These are phyloP conservation scores for Drosophila pallidifrons DNA, from an alignment of 1,140 invertebrate species.

Conservation along the genomic window DNA sequence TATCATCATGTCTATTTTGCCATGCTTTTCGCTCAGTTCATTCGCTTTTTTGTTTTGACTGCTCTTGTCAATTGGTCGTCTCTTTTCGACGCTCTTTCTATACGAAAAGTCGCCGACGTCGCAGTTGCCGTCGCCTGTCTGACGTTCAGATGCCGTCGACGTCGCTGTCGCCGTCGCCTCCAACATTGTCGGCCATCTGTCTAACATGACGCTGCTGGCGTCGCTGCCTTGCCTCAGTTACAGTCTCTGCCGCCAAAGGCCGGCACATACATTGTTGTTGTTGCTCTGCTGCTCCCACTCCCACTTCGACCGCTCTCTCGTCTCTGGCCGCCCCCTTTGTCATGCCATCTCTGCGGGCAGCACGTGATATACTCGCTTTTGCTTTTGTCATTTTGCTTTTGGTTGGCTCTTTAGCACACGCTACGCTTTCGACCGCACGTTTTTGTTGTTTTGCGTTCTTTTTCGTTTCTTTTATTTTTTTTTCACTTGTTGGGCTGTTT, in stretches of 20 bases:
- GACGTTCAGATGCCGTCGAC: slow-evolving; percentile 53
- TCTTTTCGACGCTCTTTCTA: slow-evolving; percentile 72
- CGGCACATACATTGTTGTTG: slow-evolving; percentile 59
- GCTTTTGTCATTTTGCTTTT: slow-evolving; percentile 78
- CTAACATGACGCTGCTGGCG: slow-evolving; percentile 55
- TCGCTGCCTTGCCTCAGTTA: slow-evolving; percentile 35
- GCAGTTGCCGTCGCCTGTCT: slow-evolving; percentile 38
- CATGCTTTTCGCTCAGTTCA: slow-evolving; percentile 52
- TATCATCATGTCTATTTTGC: slow-evolving; percentile 44
- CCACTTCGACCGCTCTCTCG: slow-evolving; percentile 9
- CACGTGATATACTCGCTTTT: slow-evolving; percentile 81
- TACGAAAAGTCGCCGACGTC: slow-evolving; percentile 61
- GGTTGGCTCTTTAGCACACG: slow-evolving; percentile 70
- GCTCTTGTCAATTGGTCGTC: slow-evolving; percentile 47
- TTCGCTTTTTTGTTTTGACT: slow-evolving; percentile 79
- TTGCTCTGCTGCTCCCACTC: slow-evolving; percentile 33
- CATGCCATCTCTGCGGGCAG: slow-evolving; percentile 51
- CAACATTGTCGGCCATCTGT: slow-evolving; percentile 52
- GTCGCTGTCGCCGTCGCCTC: slow-evolving; percentile 14
- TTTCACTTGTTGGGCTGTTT: slow-evolving; percentile 81
- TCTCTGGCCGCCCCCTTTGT: slow-evolving; percentile 2
- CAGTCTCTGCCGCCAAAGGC: slow-evolving; percentile 74
- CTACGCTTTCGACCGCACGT: slow-evolving; percentile 61
- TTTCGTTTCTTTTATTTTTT: slow-evolving; percentile 31
- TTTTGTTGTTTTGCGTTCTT: slow-evolving; percentile 66